Evolutionary conservation across 2,888 invertebrate species (phyloP), one percentile per base, ranked within the genome.

Genomic region (Troides helena): DNA sequence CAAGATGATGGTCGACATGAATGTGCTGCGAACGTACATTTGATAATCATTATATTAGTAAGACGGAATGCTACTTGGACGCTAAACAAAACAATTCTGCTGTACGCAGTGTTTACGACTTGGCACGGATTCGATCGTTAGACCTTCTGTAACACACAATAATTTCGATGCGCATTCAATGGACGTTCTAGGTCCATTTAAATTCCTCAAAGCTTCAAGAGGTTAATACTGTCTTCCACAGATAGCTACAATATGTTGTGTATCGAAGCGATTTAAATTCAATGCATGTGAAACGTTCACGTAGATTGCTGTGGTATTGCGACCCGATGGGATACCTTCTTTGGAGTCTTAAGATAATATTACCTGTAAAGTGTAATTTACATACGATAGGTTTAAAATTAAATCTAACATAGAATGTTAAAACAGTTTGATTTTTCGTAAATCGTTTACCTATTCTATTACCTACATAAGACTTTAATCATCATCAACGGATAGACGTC

Each of bases 21-120:
- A 70, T 63, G 63, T 63, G 50, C 59, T 60, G 60, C 63, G 21
- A 53, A 62, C 53, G 50, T 53, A 58, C 59, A 53, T 62, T 70
- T 70, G 62, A 62, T 62, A 67, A 60, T 21, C 53, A 64, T 70
- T 67, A 70, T 67, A 67, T 56, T 56, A 50, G 50, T 25, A 62
- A 46, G 56, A 65, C 43, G 62, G 61, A 62, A 65, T 25, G 63
- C 58, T 58, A 58, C 63, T 36, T 58, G 53, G 59, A 53, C 50
- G 64, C 46, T 50, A 21, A 25, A 39, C 53, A 62, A 36, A 63
- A 63, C 67, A 67, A 70, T 70, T 70, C 67, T 63, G 70, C 39
- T 71, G 57, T 65, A 65, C 71, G 76, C 78, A 72, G 77, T 82
- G 79, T 87, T 86, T 85, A 87, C 76, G 88, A 86, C 81, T 87